A percentile compares a stretch with the other conserved stretches of the same genome.
phyloP scores from a whole-genome alignment of 1,140 invertebrate genomes.

The Caenorhabditis brenneri region DNA sequence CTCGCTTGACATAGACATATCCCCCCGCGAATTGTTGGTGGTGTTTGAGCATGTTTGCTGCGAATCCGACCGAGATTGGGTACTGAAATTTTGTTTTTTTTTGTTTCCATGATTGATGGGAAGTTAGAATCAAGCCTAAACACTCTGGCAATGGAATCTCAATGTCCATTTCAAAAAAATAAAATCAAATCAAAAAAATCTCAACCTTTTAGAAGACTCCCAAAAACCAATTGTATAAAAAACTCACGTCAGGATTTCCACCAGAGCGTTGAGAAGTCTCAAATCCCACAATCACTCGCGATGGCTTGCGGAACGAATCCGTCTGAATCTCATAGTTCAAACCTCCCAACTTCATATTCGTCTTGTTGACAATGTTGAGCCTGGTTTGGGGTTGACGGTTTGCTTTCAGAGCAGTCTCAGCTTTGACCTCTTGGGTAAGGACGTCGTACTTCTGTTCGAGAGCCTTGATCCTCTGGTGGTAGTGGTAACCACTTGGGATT shows the following conservation, averaged over 20 bases:
- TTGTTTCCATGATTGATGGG: too few relatives aligned
- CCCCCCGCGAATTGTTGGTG: background rate
- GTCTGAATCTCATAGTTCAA: slow-evolving; percentile 16
- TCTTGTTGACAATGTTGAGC: slow-evolving; percentile 15
- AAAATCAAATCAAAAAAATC: too few relatives aligned
- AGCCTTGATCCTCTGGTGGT: background rate
- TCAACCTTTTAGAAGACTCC: too few relatives aligned
- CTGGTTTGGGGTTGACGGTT: background rate
- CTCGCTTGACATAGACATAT: background rate
- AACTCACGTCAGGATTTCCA: slow-evolving; percentile 12
- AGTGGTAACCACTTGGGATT: background rate
- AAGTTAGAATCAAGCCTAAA: too few relatives aligned
- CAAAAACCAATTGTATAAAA: too few relatives aligned
- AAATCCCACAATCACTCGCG: background rate
- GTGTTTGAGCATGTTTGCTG: background rate
- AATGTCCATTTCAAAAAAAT: too few relatives aligned
- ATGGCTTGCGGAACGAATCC: background rate
- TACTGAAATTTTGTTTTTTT: background rate
- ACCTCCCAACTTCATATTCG: slow-evolving; percentile 47
- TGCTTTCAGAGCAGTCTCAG: slow-evolving; percentile 7
- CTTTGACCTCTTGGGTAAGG: slow-evolving; percentile 5
- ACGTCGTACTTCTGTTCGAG: slow-evolving; percentile 33
- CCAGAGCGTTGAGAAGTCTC: background rate
- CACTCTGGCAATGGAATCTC: too few relatives aligned
- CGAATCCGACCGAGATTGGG: background rate